Base-by-base conservation (phyloP, 2,888 invertebrate genomes). In the Philaethria dido region DNA sequence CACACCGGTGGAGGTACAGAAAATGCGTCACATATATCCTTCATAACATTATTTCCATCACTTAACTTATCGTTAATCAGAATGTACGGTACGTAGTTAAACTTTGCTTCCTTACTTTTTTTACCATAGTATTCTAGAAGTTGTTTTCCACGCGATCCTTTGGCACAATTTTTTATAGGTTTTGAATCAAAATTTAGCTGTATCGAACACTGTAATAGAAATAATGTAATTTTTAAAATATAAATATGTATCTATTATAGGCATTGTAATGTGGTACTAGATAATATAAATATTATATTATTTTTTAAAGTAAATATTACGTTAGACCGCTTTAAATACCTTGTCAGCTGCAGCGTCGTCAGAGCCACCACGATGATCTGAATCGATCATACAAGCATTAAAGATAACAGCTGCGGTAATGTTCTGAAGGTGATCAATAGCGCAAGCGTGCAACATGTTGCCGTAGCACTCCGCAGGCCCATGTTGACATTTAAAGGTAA, bases 361-460 rank as follows among this genome's bases (percentile, higher is more conserved):
- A 1, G 77, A 77, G 11, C 74, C 72, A 8, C n/a, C 42, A 18
- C 25, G 20, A n/a, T 66, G 29, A 5, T 25, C 54, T 6, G 8
- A 9, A 9, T 71, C 70, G 74, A 96, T 96, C 95, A 96, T 95
- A 77, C 96, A 96, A 1, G 94, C 87, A 54, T 96, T 93, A 76
- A 95, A 95, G 75, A 94, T 86, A 8, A 96, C 78, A 57, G 94
- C 93, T 45, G 87, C 76, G 1, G 93, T 86, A n/a, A 88, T 86
- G 79, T 96, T 93, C 55, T 86, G 81, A 13, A 96, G 84, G n/a
- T 91, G 78, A 73, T 95, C 93, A 55, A 96, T 93, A 0, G 94
- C 94, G 82, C 97, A 97, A 0, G 96, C 95, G 81, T 97, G 97
- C 66, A 97, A 93, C 76, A 94, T 96, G 83, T 97, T 97, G 0